Conservation (phyloP, 1,140 invertebrate genomes). For the Drosophila persimilis region DNA sequence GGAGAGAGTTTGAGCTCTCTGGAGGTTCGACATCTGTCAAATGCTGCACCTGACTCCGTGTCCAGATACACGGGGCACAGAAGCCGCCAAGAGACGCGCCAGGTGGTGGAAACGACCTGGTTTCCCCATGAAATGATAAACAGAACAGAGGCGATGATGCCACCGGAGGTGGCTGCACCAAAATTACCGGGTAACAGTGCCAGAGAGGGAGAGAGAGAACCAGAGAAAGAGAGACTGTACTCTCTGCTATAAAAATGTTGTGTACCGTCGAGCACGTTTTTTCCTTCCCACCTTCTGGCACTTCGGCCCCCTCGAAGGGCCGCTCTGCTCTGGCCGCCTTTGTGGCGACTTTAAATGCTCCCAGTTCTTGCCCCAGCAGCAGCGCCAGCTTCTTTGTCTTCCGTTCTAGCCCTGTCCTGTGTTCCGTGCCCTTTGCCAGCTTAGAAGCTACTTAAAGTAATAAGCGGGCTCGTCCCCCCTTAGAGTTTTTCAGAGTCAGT, state of each 20-base stretch:
- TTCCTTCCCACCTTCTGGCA: not conserved
- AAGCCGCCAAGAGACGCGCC: too few species aligned
- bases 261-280: conserved; percentile 25
- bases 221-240: not conserved
- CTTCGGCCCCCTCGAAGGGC: too few species aligned
- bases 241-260: conserved; percentile 54
- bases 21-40: too few species aligned
- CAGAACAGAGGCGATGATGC: conserved; percentile 3
- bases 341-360: conserved; percentile 57
- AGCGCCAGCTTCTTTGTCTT: conserved; percentile 34
- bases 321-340: conserved; percentile 24
- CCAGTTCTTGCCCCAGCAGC: conserved; percentile 6
- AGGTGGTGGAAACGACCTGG: conserved; percentile 21
- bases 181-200: conserved; percentile 64
- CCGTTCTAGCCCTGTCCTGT: not conserved
- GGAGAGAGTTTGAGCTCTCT: too few species aligned
- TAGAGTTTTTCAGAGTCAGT: conserved; percentile 32
- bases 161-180: conserved; percentile 30
- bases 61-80: too few species aligned
- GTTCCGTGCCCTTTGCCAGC: conserved; percentile 14
- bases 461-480: conserved; percentile 20
- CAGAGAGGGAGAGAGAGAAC: not conserved
- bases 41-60: too few species aligned
- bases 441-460: conserved; percentile 40
- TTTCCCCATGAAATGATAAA: conserved; percentile 43